Evolutionary conservation across 2,888 invertebrate genomes (phyloP).

Genomic region (Diarsia brunnea): DNA sequence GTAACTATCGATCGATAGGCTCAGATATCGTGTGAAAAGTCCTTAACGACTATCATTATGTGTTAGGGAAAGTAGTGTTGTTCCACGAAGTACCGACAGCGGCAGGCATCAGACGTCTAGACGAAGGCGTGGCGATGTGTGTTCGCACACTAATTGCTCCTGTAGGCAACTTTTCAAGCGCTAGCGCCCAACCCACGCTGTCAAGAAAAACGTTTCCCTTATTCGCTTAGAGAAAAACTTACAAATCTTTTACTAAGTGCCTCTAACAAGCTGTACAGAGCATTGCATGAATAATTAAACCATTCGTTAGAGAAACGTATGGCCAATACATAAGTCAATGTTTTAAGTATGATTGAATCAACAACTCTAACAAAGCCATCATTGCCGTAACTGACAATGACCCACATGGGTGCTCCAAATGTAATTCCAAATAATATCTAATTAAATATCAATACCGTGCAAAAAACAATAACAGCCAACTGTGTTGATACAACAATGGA

Average conservation of each 20-base stretch:
- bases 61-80: conserved; percentile 65
- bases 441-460: conserved; percentile 63
- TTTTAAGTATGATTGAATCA: conserved; percentile 17
- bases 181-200: conserved; percentile 49
- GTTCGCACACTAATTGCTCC: conserved; percentile 72
- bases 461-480: conserved; percentile 68
- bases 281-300: conserved; percentile 19
- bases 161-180: conserved; percentile 69
- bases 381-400: conserved; percentile 57
- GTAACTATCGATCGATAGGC: conserved; percentile 14
- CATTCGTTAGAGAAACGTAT: background rate
- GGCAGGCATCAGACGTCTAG: conserved; percentile 57
- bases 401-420: conserved; percentile 58
- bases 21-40: conserved; percentile 27
- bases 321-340: conserved; percentile 12
- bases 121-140: conserved; percentile 71
- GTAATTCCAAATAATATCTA: conserved; percentile 59
- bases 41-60: conserved; percentile 55
- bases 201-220: conserved; percentile 66
- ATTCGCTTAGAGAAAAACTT: conserved; percentile 53
- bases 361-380: conserved; percentile 42
- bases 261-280: conserved; percentile 21
- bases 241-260: conserved; percentile 42
- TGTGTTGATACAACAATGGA: conserved; percentile 74
- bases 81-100: conserved; percentile 33